Evolutionary conservation across 2,113 vertebrate species (phyloP), one percentile per base, ranked within the genome.

Genomic region (Gopherus evgoodei): DNA sequence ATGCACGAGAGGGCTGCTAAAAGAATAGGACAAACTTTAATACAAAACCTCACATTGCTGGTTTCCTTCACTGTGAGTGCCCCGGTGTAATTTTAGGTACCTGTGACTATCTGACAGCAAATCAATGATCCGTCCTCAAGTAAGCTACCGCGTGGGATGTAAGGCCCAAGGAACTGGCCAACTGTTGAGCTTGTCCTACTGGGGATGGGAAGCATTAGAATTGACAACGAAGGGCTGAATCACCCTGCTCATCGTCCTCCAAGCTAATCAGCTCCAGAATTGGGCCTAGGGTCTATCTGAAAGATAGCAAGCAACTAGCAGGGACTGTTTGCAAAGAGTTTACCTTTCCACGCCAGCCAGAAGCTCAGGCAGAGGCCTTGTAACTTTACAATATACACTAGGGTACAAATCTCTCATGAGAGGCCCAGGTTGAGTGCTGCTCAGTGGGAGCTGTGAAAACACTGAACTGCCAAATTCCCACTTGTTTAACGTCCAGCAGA

Each of bases 371-470:
- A 0, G 2, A 1, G 31, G 19, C 57, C 21, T 27, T 0, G 5
- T 19, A 13, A 69, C 78, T 5, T 17, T 52, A 27, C 22, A 1
- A 16, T 52, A 8, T 27, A 11, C 59, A 29, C 35, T 16, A 10
- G 2, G 56, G 11, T 80, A 29, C n/a, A 6, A 3, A 1, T 5
- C 0, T 1, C 44, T 24, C 25, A 24, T 13, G 3, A 13, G 0
- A 3, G 47, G 5, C 38, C 38, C 52, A 8, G 1, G 87, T 2
- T 38, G 52, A 2, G 22, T 2, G n/a, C 50, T 49, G 54, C 50
- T 11, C 1, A 4, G 0, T 1, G 56, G 65, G 16, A 13, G 47
- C 6, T 1, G 62, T 50, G 42, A 12, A 69, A 54, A n/a, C 65
- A 69, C 27, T 6, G 54, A 27, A 22, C 53, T 9, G 16, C 13